phyloP scores from a whole-genome alignment of 2,888 invertebrate species.

The Oegoconia quadripuncta region DNA sequence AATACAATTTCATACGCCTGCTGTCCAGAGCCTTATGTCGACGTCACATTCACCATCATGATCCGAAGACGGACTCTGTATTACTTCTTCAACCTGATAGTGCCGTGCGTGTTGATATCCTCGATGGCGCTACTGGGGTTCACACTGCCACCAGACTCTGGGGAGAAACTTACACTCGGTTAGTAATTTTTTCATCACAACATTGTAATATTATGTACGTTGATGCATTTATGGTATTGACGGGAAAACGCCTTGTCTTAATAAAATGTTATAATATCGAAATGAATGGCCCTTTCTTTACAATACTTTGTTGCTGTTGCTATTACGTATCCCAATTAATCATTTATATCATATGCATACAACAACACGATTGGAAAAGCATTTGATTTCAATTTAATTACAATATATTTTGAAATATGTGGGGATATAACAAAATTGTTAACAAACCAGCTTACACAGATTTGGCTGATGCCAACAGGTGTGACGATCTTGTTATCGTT shows the following conservation, averaged over 20 bases:
- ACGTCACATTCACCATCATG: constrained; percentile 97
- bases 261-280: no score
- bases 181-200: no score
- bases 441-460: constrained; percentile 18
- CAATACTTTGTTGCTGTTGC: neutral
- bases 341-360: no score
- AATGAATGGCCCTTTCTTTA: no score
- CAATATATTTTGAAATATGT: no score
- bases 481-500: constrained; percentile 97
- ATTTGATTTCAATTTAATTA: no score
- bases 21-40: constrained; percentile 96
- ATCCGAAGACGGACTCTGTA: constrained; percentile 97
- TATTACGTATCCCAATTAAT: neutral
- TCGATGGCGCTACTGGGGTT: constrained; percentile 99
- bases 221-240: no score
- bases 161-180: constrained; percentile 97
- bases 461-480: constrained; percentile 83
- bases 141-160: constrained; percentile 98
- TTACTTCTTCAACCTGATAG: constrained; percentile 99
- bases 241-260: no score
- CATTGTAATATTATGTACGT: no score
- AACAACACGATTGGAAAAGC: no score
- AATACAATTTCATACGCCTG: constrained; percentile 95
- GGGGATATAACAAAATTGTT: neutral
- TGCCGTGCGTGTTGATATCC: constrained; percentile 98